A percentile compares a stretch with the other conserved stretches of the same genome.
Evolutionary conservation across 2,113 vertebrate genomes (phyloP).

Genomic region (Catharus fuscescens): DNA sequence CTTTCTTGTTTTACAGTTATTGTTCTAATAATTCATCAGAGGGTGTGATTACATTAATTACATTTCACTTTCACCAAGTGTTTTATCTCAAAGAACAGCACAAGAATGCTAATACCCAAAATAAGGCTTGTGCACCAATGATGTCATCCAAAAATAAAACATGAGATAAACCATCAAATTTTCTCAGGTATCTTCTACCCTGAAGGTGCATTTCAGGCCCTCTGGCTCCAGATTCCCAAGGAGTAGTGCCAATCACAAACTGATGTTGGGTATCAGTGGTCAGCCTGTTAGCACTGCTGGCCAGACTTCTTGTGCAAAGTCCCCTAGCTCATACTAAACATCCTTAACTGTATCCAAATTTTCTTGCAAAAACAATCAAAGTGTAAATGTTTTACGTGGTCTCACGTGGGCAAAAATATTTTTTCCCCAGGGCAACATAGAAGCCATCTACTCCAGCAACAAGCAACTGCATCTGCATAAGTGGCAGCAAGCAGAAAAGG

Average conservation of each 20-base stretch:
- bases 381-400: neutral
- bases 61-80: neutral
- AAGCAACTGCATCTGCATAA: neutral
- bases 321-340: neutral
- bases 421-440: neutral
- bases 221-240: neutral
- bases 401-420: neutral
- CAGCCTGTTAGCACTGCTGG: neutral
- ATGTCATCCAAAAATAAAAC: neutral
- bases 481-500: neutral
- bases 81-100: neutral
- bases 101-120: neutral
- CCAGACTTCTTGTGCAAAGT: neutral
- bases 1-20: neutral
- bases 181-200: neutral
- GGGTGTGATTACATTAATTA: neutral
- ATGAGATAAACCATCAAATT: neutral
- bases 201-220: neutral
- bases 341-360: neutral
- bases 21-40: neutral
- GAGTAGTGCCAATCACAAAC: neutral
- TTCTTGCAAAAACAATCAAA: neutral
- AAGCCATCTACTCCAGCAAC: neutral
- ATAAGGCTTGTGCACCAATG: neutral
- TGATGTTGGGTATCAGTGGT: accelerated